Base-by-base conservation (phyloP, 2,888 invertebrate species). In the Andrena dorsata region DNA sequence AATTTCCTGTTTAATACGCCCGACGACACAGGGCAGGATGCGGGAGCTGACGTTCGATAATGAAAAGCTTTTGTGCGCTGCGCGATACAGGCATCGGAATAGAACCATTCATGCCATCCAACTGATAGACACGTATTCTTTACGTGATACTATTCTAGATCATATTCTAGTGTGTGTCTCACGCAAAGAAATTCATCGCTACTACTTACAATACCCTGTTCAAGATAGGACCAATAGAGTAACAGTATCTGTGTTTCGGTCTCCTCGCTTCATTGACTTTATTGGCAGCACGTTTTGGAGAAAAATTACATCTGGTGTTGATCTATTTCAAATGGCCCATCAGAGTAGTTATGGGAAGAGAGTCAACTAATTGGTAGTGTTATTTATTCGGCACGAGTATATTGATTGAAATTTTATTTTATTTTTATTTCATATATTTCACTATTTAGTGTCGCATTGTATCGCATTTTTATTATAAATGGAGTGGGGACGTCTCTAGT, bases 21-120 rank as follows among this genome's bases (percentile, higher is more conserved):
- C 41, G 41, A 26, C 26, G 64, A 74, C 71, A 35, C 35, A 4
- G 23, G 16, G 8, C 26, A 26, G 13, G 32, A 64, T 23, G 13
- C 51, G 63, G 68, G 30, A 70, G 70, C 66, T 71, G 69, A 83
- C 80, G 58, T 65, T 69, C 80, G 75, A 83, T 77, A 72, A 76
- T 68, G 82, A 70, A 83, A 81, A 80, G 71, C 82, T 76, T 82
- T 83, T 85, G 83, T 87, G 47, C 71, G 61, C 35, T 26, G 58
- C 41, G 28, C n/a, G 8, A 72, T 69, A 61, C 28, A 32, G 16
- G 2, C 53, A 47, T 83, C 64, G 64, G 79, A 83, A 76, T 76
- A 60, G 58, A 69, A 20, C 81, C 63, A 75, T 82, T 66, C 58
- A 80, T 30, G 58, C 41, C 69, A 64, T 35, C 28, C 51, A 28